Evolutionary conservation across 2,113 vertebrate species (phyloP).

Genomic region (Phainopepla nitens): DNA sequence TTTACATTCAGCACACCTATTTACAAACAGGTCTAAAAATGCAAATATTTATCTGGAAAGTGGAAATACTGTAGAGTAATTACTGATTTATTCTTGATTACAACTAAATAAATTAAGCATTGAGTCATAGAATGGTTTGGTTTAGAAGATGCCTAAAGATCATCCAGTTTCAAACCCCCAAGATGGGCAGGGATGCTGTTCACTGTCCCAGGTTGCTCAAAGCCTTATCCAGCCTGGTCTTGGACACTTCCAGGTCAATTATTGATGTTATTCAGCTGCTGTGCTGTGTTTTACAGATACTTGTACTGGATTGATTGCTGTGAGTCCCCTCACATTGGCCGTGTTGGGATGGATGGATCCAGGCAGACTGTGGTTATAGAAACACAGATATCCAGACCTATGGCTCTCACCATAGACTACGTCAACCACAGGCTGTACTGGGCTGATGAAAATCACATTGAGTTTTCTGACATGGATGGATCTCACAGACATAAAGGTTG

Average conservation of each 20-base stretch:
- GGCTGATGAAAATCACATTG: conserved; percentile 95
- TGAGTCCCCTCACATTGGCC: conserved; percentile 89
- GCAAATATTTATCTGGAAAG: not conserved
- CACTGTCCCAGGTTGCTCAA: no score
- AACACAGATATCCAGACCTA: conserved; percentile 89
- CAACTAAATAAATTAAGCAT: not conserved
- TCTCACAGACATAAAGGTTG: conserved; percentile 89
- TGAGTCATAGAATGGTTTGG: not conserved
- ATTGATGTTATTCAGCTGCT: not conserved
- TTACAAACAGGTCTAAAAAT: not conserved
- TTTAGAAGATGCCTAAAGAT: not conserved
- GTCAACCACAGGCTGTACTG: conserved; percentile 94
- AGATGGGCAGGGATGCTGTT: not conserved
- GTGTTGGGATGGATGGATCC: conserved; percentile 93
- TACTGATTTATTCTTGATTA: not conserved
- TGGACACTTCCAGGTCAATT: not conserved
- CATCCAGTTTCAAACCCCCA: not conserved
- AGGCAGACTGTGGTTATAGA: conserved; percentile 86
- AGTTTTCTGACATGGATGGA: conserved; percentile 95
- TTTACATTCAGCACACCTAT: not conserved
- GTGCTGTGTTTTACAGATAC: conserved; percentile 76
- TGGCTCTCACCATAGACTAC: conserved; percentile 94
- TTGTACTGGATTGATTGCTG: conserved; percentile 98
- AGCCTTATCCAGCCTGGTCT: not conserved
- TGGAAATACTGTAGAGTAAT: not conserved